Evolutionary conservation across 2,888 invertebrate species (phyloP).

Genomic region (Amorpha juglandis): DNA sequence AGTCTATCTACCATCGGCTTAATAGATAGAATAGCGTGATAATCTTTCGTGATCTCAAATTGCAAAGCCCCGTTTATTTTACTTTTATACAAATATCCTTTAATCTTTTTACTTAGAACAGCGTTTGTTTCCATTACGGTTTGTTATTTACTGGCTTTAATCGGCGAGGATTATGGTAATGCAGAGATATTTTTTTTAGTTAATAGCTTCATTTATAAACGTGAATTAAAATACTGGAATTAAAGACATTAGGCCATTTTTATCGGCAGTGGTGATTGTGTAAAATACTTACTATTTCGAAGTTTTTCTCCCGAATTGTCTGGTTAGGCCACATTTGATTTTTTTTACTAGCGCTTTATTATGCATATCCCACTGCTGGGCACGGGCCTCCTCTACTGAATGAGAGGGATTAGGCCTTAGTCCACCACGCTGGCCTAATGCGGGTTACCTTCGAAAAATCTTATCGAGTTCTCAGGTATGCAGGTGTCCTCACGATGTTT

Average conservation of each 20-base stretch:
- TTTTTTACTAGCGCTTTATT: too few species aligned
- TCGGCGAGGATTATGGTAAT: constrained; percentile 13
- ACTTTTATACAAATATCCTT: constrained; percentile 28
- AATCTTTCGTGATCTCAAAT: constrained; percentile 28
- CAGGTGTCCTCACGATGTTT: too few species aligned
- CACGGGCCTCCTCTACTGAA: too few species aligned
- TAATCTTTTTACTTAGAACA: constrained; percentile 8
- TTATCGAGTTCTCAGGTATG: too few species aligned
- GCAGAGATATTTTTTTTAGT: neutral
- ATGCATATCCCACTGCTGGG: too few species aligned
- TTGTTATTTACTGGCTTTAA: constrained; percentile 14
- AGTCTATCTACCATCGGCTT: neutral
- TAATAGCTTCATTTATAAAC: neutral
- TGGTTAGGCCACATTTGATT: too few species aligned
- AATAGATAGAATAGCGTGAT: neutral
- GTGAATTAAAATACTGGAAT: neutral
- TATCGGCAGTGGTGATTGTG: too few species aligned
- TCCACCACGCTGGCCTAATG: too few species aligned
- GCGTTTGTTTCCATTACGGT: constrained; percentile 17
- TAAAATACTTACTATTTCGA: too few species aligned
- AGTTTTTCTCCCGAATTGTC: too few species aligned
- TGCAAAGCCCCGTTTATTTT: constrained; percentile 19
- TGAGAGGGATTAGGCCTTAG: too few species aligned
- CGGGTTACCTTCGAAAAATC: too few species aligned
- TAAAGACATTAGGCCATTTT: neutral